Evolutionary conservation across 2,113 vertebrate species (phyloP), one percentile per base, ranked within the genome.

Genomic region (Dascyllus trimaculatus): DNA sequence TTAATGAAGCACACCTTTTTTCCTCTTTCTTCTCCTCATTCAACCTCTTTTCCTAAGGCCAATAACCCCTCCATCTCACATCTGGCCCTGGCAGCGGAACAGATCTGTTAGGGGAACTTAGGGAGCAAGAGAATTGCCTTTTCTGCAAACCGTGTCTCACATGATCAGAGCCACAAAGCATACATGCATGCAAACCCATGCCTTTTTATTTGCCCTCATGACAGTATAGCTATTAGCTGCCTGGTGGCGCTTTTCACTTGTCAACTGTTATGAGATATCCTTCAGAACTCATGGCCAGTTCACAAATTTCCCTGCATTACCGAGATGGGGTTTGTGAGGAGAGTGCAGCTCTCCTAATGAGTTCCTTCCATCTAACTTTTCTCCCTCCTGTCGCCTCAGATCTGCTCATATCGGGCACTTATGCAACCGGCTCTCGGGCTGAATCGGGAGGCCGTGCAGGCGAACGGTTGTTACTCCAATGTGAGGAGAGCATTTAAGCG

Each of bases 191-290:
- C 82, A 63, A 81, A 77, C 68, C 66, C 89, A 81, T 91, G 87
- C 71, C 77, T 93, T 91, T 84, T 88, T 89, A 90, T 93, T 93
- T 87, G 81, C 49, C 54, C n/a, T 80, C 49, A 24, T 91, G 91
- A 88, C 91, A 91, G 84, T 84, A 17, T 11, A 64, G 76, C 89
- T 69, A 88, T 94, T 91, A 85, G 81, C 84, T 75, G 78, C 75
- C 78, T 82, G 88, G 84, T 91, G 89, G 81, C 48, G 80, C 57
- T 89, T 82, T 84, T 65, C 82, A 74, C 89, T 85, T 85, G 83
- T 91, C 89, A 89, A 45, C 43, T 64, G 57, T 78, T 85, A 84
- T 62, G 70, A 81, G 75, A 75, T 81, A 67, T 86, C 89, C 82
- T 71, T 87, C 82, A 80, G 53, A 89, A 82, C 85, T 85, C 90